These are phyloP conservation scores for Beris morrisii DNA, from an alignment of 2,888 invertebrate genomes.

Conservation along the genomic window DNA sequence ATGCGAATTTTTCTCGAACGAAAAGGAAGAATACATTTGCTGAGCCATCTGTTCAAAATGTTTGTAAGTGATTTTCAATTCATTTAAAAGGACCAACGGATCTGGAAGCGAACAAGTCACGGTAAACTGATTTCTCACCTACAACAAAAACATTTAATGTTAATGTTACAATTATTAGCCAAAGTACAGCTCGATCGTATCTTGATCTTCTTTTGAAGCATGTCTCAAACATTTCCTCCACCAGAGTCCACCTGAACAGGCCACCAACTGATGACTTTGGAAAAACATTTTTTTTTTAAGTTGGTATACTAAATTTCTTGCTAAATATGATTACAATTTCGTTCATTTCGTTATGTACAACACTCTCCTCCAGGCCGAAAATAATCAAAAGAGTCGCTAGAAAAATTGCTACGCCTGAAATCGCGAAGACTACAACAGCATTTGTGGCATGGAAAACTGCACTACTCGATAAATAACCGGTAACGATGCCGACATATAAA, in stretches of 20 bases:
- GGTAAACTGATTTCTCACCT: conserved; percentile 42
- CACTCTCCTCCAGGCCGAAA: conserved; percentile 52
- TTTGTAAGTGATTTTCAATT: too few relatives aligned
- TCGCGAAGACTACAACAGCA: conserved; percentile 47
- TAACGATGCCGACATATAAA: conserved; percentile 64
- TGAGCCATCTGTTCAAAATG: conserved; percentile 47
- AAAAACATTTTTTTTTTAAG: conserved; percentile 14
- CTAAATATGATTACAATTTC: conserved; percentile 41
- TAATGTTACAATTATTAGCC: conserved; percentile 52
- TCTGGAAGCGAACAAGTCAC: too few relatives aligned
- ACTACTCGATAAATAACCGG: conserved; percentile 65
- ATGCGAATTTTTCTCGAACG: conserved; percentile 52
- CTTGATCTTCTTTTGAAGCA: conserved; percentile 50
- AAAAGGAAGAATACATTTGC: conserved; percentile 60
- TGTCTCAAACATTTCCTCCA: conserved; percentile 51
- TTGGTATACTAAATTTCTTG: not conserved
- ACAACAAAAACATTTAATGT: conserved; percentile 51
- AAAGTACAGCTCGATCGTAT: conserved; percentile 53
- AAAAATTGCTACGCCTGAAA: conserved; percentile 45
- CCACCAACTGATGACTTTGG: conserved; percentile 48
- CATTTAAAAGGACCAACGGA: too few relatives aligned
- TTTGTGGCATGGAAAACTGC: conserved; percentile 58
- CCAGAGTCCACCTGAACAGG: conserved; percentile 52
- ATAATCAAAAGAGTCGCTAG: conserved; percentile 48
- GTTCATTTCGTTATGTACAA: conserved; percentile 39